Evolutionary conservation across 2,797 vertebrate species (phyloP).

Genomic region (Peromyscus attwateri): DNA sequence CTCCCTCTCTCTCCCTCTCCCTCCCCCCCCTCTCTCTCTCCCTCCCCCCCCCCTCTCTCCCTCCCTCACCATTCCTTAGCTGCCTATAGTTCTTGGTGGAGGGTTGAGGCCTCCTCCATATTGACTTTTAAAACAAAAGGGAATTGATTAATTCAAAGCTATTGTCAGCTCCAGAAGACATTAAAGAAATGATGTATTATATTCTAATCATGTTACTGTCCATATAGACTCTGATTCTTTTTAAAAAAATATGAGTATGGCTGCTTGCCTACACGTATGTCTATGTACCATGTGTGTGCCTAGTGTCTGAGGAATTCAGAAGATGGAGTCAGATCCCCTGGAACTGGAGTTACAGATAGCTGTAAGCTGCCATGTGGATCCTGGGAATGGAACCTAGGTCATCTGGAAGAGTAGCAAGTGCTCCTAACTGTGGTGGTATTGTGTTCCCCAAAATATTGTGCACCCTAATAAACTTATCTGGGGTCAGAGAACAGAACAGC

Average conservation of each 20-base stretch:
- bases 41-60: too few species aligned
- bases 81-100: background rate
- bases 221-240: background rate
- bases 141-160: slow-evolving; percentile 20
- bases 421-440: background rate
- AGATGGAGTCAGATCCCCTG: background rate
- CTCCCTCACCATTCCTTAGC: background rate
- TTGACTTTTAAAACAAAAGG: background rate
- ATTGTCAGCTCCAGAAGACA: background rate
- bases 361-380: background rate
- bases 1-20: too few species aligned
- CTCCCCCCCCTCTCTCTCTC: too few species aligned
- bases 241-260: background rate
- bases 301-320: background rate
- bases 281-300: background rate
- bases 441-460: too few species aligned
- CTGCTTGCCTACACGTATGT: background rate
- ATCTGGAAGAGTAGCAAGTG: background rate
- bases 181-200: background rate
- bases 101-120: background rate
- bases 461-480: too few species aligned
- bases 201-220: background rate
- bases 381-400: background rate
- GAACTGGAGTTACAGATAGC: background rate
- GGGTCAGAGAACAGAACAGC: too few species aligned